Percentiles rank a stretch among this genome's conserved stretches.
These are phyloP conservation scores for Nephila pilipes DNA, from an alignment of 1,140 invertebrate species.

Conservation along the genomic window DNA sequence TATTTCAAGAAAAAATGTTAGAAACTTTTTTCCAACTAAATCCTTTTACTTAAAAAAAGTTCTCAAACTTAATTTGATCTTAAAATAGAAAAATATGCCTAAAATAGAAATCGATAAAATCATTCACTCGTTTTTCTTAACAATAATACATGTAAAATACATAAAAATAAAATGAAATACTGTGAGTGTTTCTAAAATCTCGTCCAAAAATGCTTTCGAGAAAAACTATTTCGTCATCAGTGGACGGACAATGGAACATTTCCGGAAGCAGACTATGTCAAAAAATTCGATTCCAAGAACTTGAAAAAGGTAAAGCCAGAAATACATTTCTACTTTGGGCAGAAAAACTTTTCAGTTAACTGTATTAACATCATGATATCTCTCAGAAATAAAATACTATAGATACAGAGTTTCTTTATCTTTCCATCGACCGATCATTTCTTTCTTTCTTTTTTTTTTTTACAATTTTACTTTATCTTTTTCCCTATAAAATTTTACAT, in stretches of 20 bases:
- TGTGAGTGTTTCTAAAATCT: slow-evolving; percentile 8
- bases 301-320: neutral
- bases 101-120: too few species aligned
- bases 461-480: too few species aligned
- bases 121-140: too few species aligned
- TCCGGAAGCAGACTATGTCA: slow-evolving; percentile 49
- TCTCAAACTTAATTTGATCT: too few species aligned
- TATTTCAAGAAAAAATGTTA: too few species aligned
- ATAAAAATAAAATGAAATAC: neutral
- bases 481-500: too few species aligned
- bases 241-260: slow-evolving; percentile 58
- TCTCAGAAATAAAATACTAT: neutral
- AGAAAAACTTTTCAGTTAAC: neutral
- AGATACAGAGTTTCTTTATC: neutral
- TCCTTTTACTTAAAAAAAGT: too few species aligned
- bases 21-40: too few species aligned
- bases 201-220: neutral
- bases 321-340: neutral
- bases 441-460: too few species aligned
- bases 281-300: slow-evolving; percentile 24
- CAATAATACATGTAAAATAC: neutral
- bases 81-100: too few species aligned
- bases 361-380: neutral
- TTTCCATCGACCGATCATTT: too few species aligned
- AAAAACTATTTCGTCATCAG: slow-evolving; percentile 4